Percentiles rank a stretch among this genome's conserved stretches.
Conservation (phyloP, 2,113 vertebrate species). For the Chinchilla lanigera region DNA sequence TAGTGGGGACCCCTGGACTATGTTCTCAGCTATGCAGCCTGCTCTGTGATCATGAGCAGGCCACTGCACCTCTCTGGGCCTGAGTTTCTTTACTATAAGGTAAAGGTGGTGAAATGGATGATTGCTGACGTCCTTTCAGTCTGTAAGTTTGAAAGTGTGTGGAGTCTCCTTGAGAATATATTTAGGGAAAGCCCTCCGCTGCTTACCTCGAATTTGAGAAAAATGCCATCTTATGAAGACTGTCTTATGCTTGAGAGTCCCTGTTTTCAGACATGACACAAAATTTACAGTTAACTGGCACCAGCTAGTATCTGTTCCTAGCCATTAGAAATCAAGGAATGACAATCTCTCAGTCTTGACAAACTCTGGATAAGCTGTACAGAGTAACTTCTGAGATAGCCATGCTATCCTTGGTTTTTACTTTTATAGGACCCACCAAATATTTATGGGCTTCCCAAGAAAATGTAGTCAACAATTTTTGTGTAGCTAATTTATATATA, state of each 20-base stretch:
- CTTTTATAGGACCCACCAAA: slow-evolving; percentile 52
- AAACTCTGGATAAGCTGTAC: neutral
- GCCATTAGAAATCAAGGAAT: slow-evolving; percentile 36
- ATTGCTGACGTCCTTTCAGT: neutral
- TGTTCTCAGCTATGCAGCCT: neutral
- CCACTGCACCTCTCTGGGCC: neutral
- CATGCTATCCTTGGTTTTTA: slow-evolving; percentile 9
- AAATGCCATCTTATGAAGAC: neutral
- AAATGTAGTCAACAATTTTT: slow-evolving; percentile 62
- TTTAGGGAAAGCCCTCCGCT: neutral
- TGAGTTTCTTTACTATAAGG: neutral
- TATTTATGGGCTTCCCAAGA: slow-evolving; percentile 69
- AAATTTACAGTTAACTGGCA: slow-evolving; percentile 22
- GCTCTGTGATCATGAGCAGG: neutral
- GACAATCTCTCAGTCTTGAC: neutral
- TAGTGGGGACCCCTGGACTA: neutral
- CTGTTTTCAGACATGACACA: slow-evolving; percentile 31
- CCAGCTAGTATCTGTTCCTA: neutral
- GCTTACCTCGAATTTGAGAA: slow-evolving; percentile 2
- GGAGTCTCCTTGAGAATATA: neutral
- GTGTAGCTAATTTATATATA: slow-evolving; percentile 41
- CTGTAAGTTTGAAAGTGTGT: neutral
- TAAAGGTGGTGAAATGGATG: neutral
- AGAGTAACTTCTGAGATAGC: slow-evolving; percentile 44
- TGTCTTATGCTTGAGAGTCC: neutral